phyloP scores from a whole-genome alignment of 2,113 vertebrate genomes.

The Crotophaga sulcirostris region DNA sequence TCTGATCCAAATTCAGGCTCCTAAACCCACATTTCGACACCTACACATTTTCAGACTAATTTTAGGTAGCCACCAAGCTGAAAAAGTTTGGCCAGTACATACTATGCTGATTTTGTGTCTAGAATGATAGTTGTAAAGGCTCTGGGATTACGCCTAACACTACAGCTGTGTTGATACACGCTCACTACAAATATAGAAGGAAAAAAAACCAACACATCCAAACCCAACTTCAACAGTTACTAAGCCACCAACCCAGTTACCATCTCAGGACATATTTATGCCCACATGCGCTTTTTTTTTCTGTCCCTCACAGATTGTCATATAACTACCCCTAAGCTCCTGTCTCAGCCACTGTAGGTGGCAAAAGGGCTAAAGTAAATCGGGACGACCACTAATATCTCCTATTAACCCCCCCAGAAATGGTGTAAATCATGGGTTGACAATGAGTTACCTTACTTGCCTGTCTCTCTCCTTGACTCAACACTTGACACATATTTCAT shows the following conservation, averaged over 20 bases:
- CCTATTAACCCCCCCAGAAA: neutral
- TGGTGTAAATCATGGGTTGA: neutral
- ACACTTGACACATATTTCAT: neutral
- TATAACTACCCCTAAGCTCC: neutral
- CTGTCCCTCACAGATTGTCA: neutral
- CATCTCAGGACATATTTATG: neutral
- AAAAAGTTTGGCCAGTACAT: conserved; percentile 8
- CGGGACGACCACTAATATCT: neutral
- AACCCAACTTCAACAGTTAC: neutral
- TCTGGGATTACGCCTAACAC: conserved; percentile 33
- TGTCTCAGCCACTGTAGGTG: neutral
- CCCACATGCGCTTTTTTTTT: neutral
- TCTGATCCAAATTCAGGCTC: conserved; percentile 14
- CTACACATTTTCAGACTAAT: conserved; percentile 49
- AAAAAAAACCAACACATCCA: neutral
- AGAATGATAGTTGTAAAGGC: conserved; percentile 1
- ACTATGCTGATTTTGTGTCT: neutral
- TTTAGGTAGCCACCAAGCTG: conserved; percentile 45
- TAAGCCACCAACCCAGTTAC: neutral
- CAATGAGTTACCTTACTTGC: neutral
- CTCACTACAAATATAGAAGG: conserved; percentile 39
- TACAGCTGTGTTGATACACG: conserved; percentile 41
- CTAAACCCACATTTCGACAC: neutral
- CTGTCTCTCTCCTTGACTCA: neutral
- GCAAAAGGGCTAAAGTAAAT: neutral